These are phyloP conservation scores for Didymodactylos carnosus DNA, from an alignment of 2,888 invertebrate species.

Conservation along the genomic window DNA sequence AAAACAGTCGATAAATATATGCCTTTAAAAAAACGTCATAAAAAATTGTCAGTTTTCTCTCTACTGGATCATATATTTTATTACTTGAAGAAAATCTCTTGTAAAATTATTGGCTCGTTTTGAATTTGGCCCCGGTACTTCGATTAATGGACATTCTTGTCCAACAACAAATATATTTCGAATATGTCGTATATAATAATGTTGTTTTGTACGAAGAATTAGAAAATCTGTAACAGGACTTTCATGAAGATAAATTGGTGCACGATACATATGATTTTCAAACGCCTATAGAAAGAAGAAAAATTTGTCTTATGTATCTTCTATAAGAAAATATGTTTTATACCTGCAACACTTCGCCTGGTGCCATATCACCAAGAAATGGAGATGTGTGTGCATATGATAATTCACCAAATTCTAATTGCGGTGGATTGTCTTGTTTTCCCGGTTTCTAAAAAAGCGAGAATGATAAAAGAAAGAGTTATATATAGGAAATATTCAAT, in stretches of 20 bases:
- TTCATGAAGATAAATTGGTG: constrained; percentile 76
- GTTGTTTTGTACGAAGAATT: constrained; percentile 61
- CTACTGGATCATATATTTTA: too few relatives aligned
- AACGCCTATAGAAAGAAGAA: constrained; percentile 41
- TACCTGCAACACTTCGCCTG: constrained; percentile 72
- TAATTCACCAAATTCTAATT: constrained; percentile 50
- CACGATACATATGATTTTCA: constrained; percentile 88
- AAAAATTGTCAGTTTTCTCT: too few relatives aligned
- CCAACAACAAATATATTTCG: constrained; percentile 60
- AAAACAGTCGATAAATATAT: constrained; percentile 87
- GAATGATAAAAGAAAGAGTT: too few relatives aligned
- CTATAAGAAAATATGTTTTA: not conserved
- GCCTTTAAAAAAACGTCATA: too few relatives aligned
- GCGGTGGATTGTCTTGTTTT: constrained; percentile 6
- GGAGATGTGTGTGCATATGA: constrained; percentile 92
- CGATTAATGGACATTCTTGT: constrained; percentile 83
- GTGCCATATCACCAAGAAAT: constrained; percentile 75
- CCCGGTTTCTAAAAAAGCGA: not conserved
- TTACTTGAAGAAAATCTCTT: constrained; percentile 77
- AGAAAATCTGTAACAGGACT: constrained; percentile 63
- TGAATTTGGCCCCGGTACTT: constrained; percentile 96
- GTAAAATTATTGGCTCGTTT: constrained; percentile 94
- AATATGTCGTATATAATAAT: constrained; percentile 3
- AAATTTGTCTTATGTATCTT: too few relatives aligned
- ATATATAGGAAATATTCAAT: too few relatives aligned